Conservation (phyloP, 2,113 vertebrate species). For the Plestiodon gilberti region DNA sequence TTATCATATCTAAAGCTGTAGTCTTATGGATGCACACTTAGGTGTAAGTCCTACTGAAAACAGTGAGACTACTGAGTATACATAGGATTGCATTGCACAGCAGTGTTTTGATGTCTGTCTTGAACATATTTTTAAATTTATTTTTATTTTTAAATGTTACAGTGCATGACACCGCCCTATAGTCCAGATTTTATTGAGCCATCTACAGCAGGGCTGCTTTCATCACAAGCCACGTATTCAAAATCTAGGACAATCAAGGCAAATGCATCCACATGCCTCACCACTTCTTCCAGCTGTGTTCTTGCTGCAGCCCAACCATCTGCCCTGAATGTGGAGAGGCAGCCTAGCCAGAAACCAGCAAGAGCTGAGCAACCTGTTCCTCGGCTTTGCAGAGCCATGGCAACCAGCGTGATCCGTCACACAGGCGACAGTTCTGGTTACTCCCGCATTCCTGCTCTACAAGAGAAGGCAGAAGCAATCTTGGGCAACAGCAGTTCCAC, state of each 20-base stretch:
- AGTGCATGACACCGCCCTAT: conserved; percentile 98
- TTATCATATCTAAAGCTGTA: neutral
- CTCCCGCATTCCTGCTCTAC: conserved; percentile 70
- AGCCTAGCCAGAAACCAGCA: conserved; percentile 50
- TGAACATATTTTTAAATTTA: neutral
- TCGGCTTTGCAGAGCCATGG: conserved; percentile 80
- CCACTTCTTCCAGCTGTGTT: conserved; percentile 37
- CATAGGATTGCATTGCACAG: neutral
- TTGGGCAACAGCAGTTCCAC: conserved; percentile 1
- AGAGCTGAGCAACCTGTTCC: conserved; percentile 40
- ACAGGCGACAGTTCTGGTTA: conserved; percentile 79
- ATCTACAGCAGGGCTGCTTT: conserved; percentile 63
- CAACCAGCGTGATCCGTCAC: conserved; percentile 90
- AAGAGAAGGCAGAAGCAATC: conserved; percentile 24
- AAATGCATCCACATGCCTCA: conserved; percentile 47
- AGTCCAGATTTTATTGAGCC: conserved; percentile 90
- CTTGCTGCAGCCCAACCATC: conserved; percentile 40
- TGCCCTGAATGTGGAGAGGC: conserved; percentile 45
- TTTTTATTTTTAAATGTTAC: conserved; percentile 32
- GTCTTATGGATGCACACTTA: no score
- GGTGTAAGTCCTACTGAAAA: no score
- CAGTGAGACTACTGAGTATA: no score
- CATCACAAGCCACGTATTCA: conserved; percentile 75
- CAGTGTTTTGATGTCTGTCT: neutral
- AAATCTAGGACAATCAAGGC: conserved; percentile 66